Percentiles rank a stretch among this genome's conserved stretches.
phyloP scores from a whole-genome alignment of 2,797 vertebrate species.

The Halcyon smyrnensis region DNA sequence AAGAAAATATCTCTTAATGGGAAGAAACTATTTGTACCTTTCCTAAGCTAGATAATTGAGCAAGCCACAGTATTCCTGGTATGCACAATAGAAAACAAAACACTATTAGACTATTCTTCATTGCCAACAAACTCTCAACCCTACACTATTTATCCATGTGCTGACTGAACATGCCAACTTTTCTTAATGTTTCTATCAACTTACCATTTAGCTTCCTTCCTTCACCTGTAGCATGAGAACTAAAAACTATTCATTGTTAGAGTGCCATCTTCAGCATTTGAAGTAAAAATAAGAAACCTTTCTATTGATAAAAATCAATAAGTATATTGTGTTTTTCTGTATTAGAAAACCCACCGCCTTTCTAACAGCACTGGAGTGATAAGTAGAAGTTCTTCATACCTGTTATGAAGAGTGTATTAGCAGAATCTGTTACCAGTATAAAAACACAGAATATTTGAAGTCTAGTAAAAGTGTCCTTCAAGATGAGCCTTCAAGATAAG shows the following conservation, averaged over 20 bases:
- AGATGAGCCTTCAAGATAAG: not conserved
- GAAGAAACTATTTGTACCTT: not conserved
- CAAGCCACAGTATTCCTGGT: not conserved
- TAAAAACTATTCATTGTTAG: not conserved
- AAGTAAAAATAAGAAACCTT: not conserved
- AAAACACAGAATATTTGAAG: not conserved
- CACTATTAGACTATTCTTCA: not conserved
- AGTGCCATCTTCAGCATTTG: conserved; percentile 32
- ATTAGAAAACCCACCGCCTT: not conserved
- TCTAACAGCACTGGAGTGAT: not conserved
- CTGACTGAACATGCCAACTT: not conserved
- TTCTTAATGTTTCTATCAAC: not conserved
- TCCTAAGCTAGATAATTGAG: not conserved
- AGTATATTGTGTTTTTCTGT: not conserved
- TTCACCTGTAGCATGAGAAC: not conserved
- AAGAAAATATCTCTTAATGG: not conserved
- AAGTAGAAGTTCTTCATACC: not conserved
- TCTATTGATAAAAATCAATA: not conserved
- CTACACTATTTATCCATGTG: not conserved
- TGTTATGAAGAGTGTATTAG: not conserved
- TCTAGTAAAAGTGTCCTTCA: not conserved
- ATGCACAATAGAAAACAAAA: not conserved
- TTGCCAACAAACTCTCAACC: not conserved
- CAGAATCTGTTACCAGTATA: not conserved
- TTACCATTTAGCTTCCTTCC: not conserved